Percentiles rank a stretch among this genome's conserved stretches.
These are phyloP conservation scores for Clarias gariepinus DNA, from an alignment of 2,113 vertebrate genomes.

Conservation along the genomic window DNA sequence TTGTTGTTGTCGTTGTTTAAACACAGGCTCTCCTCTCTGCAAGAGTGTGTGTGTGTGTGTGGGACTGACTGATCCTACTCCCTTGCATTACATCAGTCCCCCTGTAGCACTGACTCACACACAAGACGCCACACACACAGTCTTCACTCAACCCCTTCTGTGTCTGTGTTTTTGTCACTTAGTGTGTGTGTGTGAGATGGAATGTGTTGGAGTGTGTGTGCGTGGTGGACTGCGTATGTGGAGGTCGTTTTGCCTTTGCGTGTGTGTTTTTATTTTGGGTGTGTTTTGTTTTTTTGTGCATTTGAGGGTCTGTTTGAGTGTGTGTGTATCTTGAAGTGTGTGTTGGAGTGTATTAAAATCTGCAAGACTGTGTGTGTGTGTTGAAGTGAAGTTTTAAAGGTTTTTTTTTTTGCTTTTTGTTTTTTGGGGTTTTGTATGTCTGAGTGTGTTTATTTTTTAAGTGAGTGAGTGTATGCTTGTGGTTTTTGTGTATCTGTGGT, in stretches of 20 bases:
- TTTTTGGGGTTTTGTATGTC: neutral
- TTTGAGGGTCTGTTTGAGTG: neutral
- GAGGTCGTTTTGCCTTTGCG: too few relatives aligned
- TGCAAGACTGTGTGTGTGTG: neutral
- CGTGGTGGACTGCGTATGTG: neutral
- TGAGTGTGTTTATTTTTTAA: neutral
- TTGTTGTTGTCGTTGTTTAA: conserved; percentile 61
- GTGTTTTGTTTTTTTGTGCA: too few relatives aligned
- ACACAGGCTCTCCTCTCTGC: conserved; percentile 68
- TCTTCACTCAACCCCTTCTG: neutral
- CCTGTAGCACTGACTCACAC: neutral
- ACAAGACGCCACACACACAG: conserved; percentile 2
- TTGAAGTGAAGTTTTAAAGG: too few relatives aligned
- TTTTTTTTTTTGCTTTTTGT: neutral
- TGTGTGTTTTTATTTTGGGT: too few relatives aligned
- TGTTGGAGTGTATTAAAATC: neutral
- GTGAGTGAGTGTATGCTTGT: neutral
- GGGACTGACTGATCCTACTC: neutral
- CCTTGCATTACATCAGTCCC: conserved; percentile 24
- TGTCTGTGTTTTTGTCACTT: neutral
- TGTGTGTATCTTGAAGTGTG: neutral
- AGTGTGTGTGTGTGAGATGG: neutral
- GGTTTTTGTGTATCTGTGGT: neutral
- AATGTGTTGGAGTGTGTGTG: neutral
- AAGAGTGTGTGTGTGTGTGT: conserved; percentile 10